Conservation (phyloP, 1,140 invertebrate genomes). For the Akabosia matsudoensis region DNA sequence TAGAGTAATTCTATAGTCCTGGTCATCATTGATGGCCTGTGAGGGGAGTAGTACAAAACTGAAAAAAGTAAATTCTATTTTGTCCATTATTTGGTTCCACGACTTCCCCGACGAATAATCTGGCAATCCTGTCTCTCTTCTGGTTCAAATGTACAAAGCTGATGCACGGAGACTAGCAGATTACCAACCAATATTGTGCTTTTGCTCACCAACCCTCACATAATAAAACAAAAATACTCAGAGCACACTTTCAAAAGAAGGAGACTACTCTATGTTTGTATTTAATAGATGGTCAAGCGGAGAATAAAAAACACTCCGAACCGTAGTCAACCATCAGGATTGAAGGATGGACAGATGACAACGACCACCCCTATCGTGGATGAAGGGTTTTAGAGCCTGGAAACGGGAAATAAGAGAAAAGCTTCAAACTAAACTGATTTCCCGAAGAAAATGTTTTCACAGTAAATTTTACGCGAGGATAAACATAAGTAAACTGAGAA, state of each 20-base stretch:
- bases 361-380: no score
- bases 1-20: not conserved
- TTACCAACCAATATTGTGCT: not conserved
- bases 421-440: constrained; percentile 12
- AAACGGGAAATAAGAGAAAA: not conserved
- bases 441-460: constrained; percentile 21
- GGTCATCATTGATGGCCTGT: not conserved
- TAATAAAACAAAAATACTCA: no score
- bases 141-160: not conserved
- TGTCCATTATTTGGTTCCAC: not conserved
- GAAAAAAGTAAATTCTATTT: constrained; percentile 22
- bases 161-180: not conserved
- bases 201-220: not conserved
- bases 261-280: no score
- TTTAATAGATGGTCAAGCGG: not conserved
- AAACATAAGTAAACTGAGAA: constrained; percentile 13
- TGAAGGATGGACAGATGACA: not conserved
- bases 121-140: not conserved
- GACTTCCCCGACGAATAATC: not conserved
- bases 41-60: not conserved
- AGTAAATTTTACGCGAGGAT: constrained; percentile 19
- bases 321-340: not conserved
- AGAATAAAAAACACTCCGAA: not conserved
- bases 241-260: no score
- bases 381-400: no score